A percentile compares a stretch with the other conserved stretches of the same genome.
These are phyloP conservation scores for Pomatorhinus ruficollis DNA, from an alignment of 2,113 vertebrate species.

Conservation along the genomic window DNA sequence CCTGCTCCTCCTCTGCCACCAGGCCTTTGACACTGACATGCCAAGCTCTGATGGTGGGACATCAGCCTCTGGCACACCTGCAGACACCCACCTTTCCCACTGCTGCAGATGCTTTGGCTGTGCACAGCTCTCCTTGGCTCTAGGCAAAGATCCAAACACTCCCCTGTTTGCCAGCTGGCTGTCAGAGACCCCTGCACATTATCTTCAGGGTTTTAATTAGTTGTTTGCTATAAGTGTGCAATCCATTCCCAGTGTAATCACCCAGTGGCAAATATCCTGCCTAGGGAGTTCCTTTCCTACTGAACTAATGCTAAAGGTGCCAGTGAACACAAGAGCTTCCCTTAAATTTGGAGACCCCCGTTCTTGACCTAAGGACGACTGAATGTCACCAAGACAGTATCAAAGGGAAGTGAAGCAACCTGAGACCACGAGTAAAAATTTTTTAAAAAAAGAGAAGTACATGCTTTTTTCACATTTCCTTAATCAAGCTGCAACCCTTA, in stretches of 20 bases:
- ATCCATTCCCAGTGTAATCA: background rate
- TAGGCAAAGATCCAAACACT: background rate
- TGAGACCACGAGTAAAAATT: background rate
- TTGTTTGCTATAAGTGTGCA: fast-evolving
- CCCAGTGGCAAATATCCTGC: background rate
- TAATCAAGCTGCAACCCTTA: background rate
- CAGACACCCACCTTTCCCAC: background rate
- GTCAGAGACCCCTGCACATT: background rate
- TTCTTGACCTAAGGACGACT: background rate
- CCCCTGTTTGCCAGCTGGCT: background rate
- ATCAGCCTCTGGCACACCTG: background rate
- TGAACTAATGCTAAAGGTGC: background rate
- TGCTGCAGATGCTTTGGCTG: background rate
- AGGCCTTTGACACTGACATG: background rate
- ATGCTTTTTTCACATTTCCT: background rate
- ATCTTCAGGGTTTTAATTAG: background rate
- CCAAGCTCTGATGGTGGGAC: background rate
- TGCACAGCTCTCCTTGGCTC: background rate
- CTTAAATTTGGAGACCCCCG: background rate
- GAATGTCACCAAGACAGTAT: background rate
- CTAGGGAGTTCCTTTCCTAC: background rate
- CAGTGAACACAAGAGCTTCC: background rate
- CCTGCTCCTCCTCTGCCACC: background rate
- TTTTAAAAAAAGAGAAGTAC: background rate
- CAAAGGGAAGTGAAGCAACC: background rate